Evolutionary conservation across 2,113 vertebrate species (phyloP).

Genomic region (Rhombomys opimus): DNA sequence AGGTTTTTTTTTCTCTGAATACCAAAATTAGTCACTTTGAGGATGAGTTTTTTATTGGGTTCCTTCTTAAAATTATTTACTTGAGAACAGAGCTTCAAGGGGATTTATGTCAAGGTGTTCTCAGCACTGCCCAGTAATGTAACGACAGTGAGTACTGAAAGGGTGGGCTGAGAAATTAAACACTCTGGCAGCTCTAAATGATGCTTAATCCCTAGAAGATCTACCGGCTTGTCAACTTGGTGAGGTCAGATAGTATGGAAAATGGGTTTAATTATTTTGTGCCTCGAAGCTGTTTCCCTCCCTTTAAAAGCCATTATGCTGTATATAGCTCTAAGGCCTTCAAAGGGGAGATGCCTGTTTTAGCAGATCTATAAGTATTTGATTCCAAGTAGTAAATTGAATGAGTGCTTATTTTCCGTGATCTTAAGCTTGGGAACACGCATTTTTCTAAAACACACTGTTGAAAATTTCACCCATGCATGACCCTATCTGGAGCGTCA

Average conservation of each 20-base stretch:
- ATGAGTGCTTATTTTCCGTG: slow-evolving; percentile 80
- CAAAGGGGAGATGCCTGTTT: slow-evolving; percentile 69
- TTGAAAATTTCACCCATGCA: slow-evolving; percentile 82
- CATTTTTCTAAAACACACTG: slow-evolving; percentile 79
- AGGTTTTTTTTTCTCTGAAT: slow-evolving; percentile 62
- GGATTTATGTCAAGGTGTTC: slow-evolving; percentile 71
- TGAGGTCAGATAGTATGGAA: slow-evolving; percentile 68
- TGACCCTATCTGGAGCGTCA: slow-evolving; percentile 80
- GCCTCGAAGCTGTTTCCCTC: slow-evolving; percentile 70
- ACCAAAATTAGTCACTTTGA: slow-evolving; percentile 81
- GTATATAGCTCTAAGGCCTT: slow-evolving; percentile 77
- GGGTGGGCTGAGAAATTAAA: slow-evolving; percentile 54
- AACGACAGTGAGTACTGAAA: slow-evolving; percentile 43
- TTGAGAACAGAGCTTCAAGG: slow-evolving; percentile 57
- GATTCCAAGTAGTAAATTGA: slow-evolving; percentile 79
- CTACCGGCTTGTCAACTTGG: slow-evolving; percentile 64
- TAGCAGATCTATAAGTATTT: slow-evolving; percentile 81
- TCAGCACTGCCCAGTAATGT: slow-evolving; percentile 44
- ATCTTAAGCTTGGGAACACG: slow-evolving; percentile 82
- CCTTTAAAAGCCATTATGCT: slow-evolving; percentile 67
- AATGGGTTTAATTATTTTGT: slow-evolving; percentile 67
- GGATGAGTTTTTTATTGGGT: slow-evolving; percentile 78
- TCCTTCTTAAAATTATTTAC: slow-evolving; percentile 55
- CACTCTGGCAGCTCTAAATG: slow-evolving; percentile 41
- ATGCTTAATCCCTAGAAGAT: slow-evolving; percentile 65